Conservation (phyloP, 2,888 invertebrate species). For the Autographa pulchrina region DNA sequence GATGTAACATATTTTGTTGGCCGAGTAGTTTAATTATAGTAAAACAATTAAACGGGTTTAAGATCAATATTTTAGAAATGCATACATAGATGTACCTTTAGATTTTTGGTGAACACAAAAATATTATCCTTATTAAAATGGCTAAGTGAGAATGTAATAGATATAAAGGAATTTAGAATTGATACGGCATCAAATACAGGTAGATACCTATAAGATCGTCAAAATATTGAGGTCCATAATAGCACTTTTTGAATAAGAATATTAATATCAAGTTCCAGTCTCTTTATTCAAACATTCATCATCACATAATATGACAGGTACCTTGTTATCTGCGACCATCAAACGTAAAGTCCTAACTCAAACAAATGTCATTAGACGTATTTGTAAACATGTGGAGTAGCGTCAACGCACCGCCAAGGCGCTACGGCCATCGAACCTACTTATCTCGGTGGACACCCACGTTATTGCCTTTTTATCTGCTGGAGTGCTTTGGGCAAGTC, state of each 20-base stretch:
- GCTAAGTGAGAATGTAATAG: no score
- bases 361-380: conserved; percentile 32
- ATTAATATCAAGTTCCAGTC: not conserved
- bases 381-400: conserved; percentile 34
- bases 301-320: conserved; percentile 5
- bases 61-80: no score
- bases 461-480: conserved; percentile 38
- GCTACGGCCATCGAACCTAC: conserved; percentile 45
- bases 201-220: not conserved
- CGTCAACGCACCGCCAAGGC: conserved; percentile 51
- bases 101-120: no score
- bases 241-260: no score
- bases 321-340: conserved; percentile 44
- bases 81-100: no score
- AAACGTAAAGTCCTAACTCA: conserved; percentile 26
- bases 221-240: not conserved
- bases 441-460: conserved; percentile 38
- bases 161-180: no score
- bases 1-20: no score
- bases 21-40: no score
- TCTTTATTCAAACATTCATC: not conserved
- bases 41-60: no score
- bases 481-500: conserved; percentile 21
- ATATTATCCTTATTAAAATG: no score
- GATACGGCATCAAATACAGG: no score